Evolutionary conservation across 2,888 invertebrate species (phyloP).

Genomic region (Malachius bipustulatus): DNA sequence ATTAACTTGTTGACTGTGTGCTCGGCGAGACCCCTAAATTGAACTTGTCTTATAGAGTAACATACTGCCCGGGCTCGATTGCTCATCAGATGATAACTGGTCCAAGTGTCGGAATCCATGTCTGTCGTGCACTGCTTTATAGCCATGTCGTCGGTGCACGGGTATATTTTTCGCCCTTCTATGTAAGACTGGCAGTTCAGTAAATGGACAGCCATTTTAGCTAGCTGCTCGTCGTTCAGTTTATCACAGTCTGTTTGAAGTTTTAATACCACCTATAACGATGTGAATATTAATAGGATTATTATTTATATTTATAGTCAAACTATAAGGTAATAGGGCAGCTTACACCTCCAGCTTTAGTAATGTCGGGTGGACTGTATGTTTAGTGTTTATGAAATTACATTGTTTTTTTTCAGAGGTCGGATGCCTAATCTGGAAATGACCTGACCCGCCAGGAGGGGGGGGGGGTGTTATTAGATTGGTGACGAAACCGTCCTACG

Average conservation of each 20-base stretch:
- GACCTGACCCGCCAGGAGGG: too few species aligned
- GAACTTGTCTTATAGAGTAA: constrained; percentile 48
- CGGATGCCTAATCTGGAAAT: too few species aligned
- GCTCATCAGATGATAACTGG: constrained; percentile 55
- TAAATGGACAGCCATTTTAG: constrained; percentile 53
- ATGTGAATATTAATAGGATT: too few species aligned
- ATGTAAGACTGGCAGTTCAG: constrained; percentile 54
- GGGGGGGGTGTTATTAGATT: too few species aligned
- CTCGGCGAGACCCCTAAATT: constrained; percentile 53
- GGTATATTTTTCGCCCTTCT: constrained; percentile 47
- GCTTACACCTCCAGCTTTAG: too few species aligned
- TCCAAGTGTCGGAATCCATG: constrained; percentile 57
- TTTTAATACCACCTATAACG: constrained; percentile 46
- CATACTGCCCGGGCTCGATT: constrained; percentile 58
- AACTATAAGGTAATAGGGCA: constrained; percentile 2
- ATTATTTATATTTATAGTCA: background rate
- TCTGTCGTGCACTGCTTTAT: constrained; percentile 49
- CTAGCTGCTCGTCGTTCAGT: constrained; percentile 52
- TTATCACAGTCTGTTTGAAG: constrained; percentile 45
- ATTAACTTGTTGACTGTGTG: constrained; percentile 51
- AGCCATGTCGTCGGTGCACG: constrained; percentile 50
- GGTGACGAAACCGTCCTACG: too few species aligned
- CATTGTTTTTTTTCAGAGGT: too few species aligned
- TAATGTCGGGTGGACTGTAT: too few species aligned
- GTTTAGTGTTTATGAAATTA: too few species aligned